These are phyloP conservation scores for Oenanthe melanoleuca DNA, from an alignment of 2,113 vertebrate species.

Conservation along the genomic window DNA sequence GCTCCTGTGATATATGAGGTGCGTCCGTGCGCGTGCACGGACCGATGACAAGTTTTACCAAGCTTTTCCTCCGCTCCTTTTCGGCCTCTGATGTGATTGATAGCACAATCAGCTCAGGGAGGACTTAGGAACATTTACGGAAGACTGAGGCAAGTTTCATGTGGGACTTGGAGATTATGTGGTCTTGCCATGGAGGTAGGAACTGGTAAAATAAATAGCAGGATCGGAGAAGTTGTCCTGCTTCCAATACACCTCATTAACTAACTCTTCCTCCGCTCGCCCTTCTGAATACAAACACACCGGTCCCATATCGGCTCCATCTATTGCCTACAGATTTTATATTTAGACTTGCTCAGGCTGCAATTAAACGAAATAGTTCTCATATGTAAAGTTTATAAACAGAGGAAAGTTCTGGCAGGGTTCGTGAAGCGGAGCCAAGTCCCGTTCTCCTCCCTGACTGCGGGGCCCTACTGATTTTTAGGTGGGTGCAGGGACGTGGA, in stretches of 20 bases:
- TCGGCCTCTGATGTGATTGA: slow-evolving; percentile 34
- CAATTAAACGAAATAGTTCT: slow-evolving; percentile 64
- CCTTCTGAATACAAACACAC: slow-evolving; percentile 51
- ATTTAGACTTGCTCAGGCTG: slow-evolving; percentile 39
- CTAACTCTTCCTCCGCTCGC: slow-evolving; percentile 35
- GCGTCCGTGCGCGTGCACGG: neutral
- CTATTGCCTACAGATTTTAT: slow-evolving; percentile 51
- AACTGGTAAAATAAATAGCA: slow-evolving; percentile 57
- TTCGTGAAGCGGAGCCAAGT: neutral
- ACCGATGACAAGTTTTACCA: slow-evolving; percentile 54
- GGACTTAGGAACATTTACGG: slow-evolving; percentile 59
- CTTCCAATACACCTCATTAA: slow-evolving; percentile 56
- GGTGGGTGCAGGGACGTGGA: neutral
- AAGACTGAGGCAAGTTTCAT: slow-evolving; percentile 57
- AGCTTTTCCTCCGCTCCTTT: slow-evolving; percentile 47
- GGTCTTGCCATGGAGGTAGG: slow-evolving; percentile 49
- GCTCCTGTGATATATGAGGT: slow-evolving; percentile 33
- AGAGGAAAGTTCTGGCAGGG: slow-evolving; percentile 46
- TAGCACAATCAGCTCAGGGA: neutral
- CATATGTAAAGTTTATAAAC: slow-evolving; percentile 60
- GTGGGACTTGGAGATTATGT: slow-evolving; percentile 62
- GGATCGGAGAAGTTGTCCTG: slow-evolving; percentile 26
- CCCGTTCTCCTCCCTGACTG: neutral
- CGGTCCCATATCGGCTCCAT: neutral
- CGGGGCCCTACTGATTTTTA: neutral